Evolutionary conservation across 2,113 vertebrate species (phyloP).

Genomic region (Bombycilla garrulus): DNA sequence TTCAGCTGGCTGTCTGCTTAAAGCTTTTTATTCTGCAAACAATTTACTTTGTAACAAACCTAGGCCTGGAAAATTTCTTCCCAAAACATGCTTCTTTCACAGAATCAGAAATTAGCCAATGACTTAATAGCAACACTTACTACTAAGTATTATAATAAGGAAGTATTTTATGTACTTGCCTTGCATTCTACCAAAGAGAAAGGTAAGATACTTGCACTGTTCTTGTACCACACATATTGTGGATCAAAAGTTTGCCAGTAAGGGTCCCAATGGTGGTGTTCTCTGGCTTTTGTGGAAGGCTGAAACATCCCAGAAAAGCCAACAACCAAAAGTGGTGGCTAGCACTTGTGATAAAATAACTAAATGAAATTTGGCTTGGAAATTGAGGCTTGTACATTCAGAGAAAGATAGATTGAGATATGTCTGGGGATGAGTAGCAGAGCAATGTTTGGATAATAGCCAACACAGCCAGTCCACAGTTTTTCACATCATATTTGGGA

Average conservation of each 20-base stretch:
- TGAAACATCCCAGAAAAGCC: not conserved
- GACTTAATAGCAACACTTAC: conserved; percentile 36
- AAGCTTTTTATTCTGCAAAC: conserved; percentile 53
- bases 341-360: not conserved
- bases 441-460: not conserved
- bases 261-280: not conserved
- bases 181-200: not conserved
- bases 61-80: conserved; percentile 43
- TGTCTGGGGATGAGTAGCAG: not conserved
- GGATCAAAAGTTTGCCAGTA: not conserved
- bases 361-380: not conserved
- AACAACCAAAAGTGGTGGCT: not conserved
- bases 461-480: not conserved
- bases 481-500: not conserved
- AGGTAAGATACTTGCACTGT: not conserved
- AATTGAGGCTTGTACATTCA: not conserved
- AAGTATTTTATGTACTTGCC: conserved; percentile 29
- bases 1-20: conserved; percentile 57
- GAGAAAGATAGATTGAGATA: not conserved
- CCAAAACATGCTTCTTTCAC: conserved; percentile 41
- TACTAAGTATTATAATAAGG: conserved; percentile 19
- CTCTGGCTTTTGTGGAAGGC: not conserved
- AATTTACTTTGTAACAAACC: conserved; percentile 59
- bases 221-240: not conserved
- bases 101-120: conserved; percentile 53